Evolutionary conservation across 2,113 vertebrate genomes (phyloP).

Genomic region (Cygnus buccinator): DNA sequence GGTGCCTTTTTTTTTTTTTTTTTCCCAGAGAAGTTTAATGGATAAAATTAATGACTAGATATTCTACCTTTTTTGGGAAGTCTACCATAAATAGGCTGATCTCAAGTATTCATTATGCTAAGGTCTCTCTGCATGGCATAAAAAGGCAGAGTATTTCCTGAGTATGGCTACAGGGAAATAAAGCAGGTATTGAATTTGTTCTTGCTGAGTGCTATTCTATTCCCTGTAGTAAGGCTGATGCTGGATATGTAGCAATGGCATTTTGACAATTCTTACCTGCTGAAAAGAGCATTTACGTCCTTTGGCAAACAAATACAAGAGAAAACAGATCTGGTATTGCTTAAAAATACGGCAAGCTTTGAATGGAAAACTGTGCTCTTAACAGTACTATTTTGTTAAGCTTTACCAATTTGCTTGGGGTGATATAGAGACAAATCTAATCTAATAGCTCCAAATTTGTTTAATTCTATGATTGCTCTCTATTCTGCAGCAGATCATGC

Average conservation of each 20-base stretch:
- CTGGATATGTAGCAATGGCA: background rate
- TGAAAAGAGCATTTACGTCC: conserved; percentile 1
- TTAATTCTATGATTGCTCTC: background rate
- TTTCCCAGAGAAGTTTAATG: background rate
- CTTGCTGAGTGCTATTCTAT: background rate
- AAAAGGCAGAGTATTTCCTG: background rate
- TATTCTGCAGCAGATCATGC: background rate
- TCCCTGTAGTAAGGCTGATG: background rate
- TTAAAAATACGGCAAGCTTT: background rate
- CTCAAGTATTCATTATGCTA: background rate
- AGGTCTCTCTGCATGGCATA: background rate
- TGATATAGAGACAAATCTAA: background rate
- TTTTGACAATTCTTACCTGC: background rate
- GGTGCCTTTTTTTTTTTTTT: background rate
- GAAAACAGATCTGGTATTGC: background rate
- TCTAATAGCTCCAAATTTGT: background rate
- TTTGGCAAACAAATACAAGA: background rate
- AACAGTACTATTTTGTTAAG: background rate
- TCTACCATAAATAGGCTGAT: background rate
- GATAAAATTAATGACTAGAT: background rate
- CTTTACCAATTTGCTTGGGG: background rate
- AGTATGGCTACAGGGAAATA: background rate
- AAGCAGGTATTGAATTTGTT: background rate
- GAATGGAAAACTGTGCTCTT: background rate
- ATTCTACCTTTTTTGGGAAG: background rate